Evolutionary conservation across 64 coral and sea anemone species (phyloP), one percentile per base, ranked within the genome.

Genomic region (Montipora cactus): DNA sequence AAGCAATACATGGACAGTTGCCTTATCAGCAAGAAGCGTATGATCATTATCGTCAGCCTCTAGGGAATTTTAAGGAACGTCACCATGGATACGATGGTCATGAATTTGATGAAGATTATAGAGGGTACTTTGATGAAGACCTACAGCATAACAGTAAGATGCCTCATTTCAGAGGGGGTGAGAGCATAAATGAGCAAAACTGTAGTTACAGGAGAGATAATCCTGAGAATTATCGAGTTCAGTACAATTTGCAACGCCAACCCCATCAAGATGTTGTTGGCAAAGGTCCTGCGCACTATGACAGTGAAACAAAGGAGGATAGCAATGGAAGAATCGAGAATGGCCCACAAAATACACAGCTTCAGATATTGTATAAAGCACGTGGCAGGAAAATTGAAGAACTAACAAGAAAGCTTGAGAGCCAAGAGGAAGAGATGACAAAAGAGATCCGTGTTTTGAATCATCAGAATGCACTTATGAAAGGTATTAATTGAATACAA

Each of bases 351-450:
- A 67, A 91, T 18, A 66, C 84, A 18, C 97, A 99, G 58, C 81
- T 99, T 8, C 94, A 96, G 59, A 81, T 94, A 18, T 85, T 99
- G 58, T 96, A 99, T 74, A 90, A 93, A 68, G 97, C 97, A 28
- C 78, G 97, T 18, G 94, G 94, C 14, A 83, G 97, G 47, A 96
- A 99, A 50, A 90, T 99, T 62, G 95, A 99, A 87, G 95, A 99
- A 70, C 18, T 99, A 46, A 94, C 91, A 14, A 83, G 89, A 25
- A 86, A 96, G 61, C 66, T 99, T 57, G 78, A 93, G 15, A 78
- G 76, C 45, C 83, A 95, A 83, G 97, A 99, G 72, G 95, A 99
- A 13, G 97, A 96, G 69, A 89, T 94, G 81, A 90, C 85, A 86
- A 77, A 89, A 67, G 84, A 99, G 80, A 99, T 96, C 14, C 87